Conservation (phyloP, 2,113 vertebrate species). For the Stercorarius parasiticus region DNA sequence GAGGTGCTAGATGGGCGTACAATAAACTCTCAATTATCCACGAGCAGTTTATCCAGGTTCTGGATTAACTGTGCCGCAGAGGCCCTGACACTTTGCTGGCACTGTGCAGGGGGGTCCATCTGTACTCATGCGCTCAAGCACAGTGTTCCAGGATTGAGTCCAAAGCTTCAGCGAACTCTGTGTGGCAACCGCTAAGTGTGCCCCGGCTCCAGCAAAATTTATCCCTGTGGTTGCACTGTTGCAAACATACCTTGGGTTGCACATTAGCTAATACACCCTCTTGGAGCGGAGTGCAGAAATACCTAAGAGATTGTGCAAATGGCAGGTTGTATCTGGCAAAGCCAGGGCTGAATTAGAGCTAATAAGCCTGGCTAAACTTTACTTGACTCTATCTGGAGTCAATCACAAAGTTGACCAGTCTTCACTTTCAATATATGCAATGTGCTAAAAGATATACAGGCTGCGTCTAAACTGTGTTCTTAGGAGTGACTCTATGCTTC, state of each 20-base stretch:
- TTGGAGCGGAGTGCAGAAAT: conserved; percentile 54
- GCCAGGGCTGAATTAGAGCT: neutral
- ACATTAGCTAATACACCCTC: conserved; percentile 32
- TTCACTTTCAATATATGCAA: neutral
- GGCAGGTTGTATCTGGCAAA: conserved; percentile 31
- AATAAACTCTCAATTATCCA: conserved; percentile 23
- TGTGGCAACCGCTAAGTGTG: conserved; percentile 8
- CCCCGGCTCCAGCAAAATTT: neutral
- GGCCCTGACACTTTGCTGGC: conserved; percentile 38
- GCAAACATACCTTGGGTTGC: conserved; percentile 44
- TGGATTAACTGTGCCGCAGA: conserved; percentile 10
- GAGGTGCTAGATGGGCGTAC: conserved; percentile 7
- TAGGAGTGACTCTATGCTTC: neutral
- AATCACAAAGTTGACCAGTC: conserved; percentile 16
- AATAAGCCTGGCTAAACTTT: conserved; percentile 34
- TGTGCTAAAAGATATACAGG: neutral
- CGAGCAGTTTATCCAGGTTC: neutral
- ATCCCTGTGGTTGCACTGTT: conserved; percentile 7
- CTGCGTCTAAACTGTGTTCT: neutral
- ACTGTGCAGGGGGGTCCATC: neutral
- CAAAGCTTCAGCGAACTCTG: conserved; percentile 19
- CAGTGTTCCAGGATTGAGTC: conserved; percentile 3
- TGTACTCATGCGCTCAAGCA: neutral
- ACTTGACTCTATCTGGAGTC: conserved; percentile 40
- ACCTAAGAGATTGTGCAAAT: conserved; percentile 49